A percentile compares a stretch with the other conserved stretches of the same genome.
Evolutionary conservation across 2,888 invertebrate species (phyloP).

Genomic region (Torymus auratus): DNA sequence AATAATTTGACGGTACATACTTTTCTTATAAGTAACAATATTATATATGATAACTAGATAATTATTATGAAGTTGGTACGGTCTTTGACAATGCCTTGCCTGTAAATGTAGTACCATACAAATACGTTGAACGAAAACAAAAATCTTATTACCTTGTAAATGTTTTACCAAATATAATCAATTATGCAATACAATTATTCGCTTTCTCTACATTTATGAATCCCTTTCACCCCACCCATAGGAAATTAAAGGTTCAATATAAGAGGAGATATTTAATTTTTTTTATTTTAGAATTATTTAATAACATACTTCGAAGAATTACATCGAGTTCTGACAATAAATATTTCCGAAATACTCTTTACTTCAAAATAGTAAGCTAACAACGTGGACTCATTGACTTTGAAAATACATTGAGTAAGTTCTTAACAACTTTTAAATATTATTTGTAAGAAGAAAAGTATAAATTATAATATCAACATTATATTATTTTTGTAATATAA

Average conservation of each 20-base stretch:
- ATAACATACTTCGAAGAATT: conserved; percentile 53
- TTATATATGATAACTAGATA: conserved; percentile 63
- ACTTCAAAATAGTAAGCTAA: conserved; percentile 50
- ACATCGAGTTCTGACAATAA: conserved; percentile 55
- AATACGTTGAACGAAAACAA: conserved; percentile 70
- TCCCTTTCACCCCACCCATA: not conserved
- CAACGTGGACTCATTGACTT: conserved; percentile 41
- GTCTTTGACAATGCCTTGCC: conserved; percentile 76
- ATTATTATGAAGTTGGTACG: conserved; percentile 72
- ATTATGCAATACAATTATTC: conserved; percentile 62
- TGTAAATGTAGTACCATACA: conserved; percentile 74
- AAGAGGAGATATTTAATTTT: conserved; percentile 24
- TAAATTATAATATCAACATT: conserved; percentile 50
- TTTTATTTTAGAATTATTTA: conserved; percentile 51
- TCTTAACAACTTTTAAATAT: conserved; percentile 48
- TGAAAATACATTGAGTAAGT: conserved; percentile 47
- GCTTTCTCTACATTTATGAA: not conserved
- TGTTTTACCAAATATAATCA: conserved; percentile 77
- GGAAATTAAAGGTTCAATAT: not conserved
- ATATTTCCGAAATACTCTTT: conserved; percentile 40
- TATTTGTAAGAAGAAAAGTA: conserved; percentile 39
- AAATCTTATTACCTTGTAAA: conserved; percentile 76
- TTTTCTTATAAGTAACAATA: conserved; percentile 74
- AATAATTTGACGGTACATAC: conserved; percentile 75
- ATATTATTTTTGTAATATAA: conserved; percentile 46